Conservation (phyloP, 2,888 invertebrate species). For the Platycnemis pennipes region DNA sequence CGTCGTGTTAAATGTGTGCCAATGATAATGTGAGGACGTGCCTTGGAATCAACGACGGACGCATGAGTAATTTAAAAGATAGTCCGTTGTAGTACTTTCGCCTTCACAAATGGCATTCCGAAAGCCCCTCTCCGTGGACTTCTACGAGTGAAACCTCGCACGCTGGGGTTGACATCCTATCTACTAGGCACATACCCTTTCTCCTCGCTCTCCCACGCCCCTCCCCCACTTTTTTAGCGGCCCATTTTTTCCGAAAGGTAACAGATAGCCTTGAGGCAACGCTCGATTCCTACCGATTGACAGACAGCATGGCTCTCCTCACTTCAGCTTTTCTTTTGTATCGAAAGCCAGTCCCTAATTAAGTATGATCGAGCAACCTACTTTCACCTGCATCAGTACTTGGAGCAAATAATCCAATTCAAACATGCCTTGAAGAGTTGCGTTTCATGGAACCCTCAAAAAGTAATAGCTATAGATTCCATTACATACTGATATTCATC, state of each 20-base stretch:
- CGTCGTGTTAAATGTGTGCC: not conserved
- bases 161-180: not conserved
- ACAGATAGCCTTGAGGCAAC: not conserved
- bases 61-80: not conserved
- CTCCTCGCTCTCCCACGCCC: not conserved
- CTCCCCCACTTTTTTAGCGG: not conserved
- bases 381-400: too few relatives aligned
- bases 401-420: too few relatives aligned
- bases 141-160: not conserved
- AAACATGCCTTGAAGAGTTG: too few relatives aligned
- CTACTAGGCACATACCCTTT: not conserved
- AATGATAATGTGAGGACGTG: not conserved
- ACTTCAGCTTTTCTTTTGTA: not conserved
- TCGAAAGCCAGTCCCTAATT: not conserved
- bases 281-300: not conserved
- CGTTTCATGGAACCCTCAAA: too few relatives aligned
- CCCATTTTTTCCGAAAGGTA: not conserved
- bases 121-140: not conserved
- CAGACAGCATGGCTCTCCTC: not conserved
- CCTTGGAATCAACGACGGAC: not conserved
- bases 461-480: too few relatives aligned
- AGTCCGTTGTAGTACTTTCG: not conserved
- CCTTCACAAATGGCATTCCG: not conserved
- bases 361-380: not conserved
- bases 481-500: too few relatives aligned